A percentile compares a stretch with the other conserved stretches of the same genome.
Evolutionary conservation across 2,113 vertebrate genomes (phyloP).

Genomic region (Chloebia gouldiae): DNA sequence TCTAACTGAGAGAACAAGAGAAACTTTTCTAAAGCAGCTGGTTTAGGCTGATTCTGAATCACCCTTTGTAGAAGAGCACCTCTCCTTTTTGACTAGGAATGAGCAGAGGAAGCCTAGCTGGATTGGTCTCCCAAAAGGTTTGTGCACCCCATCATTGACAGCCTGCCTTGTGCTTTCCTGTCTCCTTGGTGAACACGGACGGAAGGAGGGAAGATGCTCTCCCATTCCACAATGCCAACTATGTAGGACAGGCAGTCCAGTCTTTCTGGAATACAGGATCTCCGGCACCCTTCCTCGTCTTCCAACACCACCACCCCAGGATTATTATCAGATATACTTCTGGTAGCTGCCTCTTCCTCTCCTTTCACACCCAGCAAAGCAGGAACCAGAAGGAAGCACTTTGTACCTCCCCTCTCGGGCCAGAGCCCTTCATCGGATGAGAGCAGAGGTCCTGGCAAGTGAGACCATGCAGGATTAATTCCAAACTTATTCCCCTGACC

Average conservation of each 20-base stretch:
- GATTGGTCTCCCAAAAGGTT: not conserved
- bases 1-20: not conserved
- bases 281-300: not conserved
- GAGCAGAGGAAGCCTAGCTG: not conserved
- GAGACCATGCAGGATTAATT: rapidly evolving
- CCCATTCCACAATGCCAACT: not conserved
- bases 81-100: not conserved
- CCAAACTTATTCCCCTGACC: not conserved
- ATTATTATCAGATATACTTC: not conserved
- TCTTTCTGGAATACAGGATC: not conserved
- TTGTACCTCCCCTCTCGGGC: not conserved
- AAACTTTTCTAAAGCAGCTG: not conserved
- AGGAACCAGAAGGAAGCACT: not conserved
- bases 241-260: not conserved
- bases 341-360: not conserved
- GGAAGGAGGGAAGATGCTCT: not conserved
- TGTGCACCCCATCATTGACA: rapidly evolving
- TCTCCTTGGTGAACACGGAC: not conserved
- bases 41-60: not conserved
- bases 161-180: not conserved
- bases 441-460: not conserved
- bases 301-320: not conserved
- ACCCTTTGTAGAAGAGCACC: not conserved
- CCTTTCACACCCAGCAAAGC: not conserved
- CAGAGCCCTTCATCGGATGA: not conserved